phyloP scores from a whole-genome alignment of 2,113 vertebrate species.

The Smithornis capensis region DNA sequence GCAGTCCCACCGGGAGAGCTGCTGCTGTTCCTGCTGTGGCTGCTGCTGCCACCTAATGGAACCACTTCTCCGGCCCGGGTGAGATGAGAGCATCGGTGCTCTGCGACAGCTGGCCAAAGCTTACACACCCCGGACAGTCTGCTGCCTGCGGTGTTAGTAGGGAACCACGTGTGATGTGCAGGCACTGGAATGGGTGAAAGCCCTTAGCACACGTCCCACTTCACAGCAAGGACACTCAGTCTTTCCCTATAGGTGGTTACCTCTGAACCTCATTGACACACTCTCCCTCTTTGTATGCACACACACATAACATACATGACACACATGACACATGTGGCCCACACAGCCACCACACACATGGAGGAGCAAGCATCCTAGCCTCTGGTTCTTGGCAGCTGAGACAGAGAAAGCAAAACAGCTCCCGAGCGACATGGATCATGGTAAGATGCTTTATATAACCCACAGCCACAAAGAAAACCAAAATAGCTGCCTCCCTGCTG shows the following conservation, averaged over 20 bases:
- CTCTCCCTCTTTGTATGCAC: fast-evolving
- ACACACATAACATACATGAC: not conserved
- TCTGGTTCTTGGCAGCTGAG: constrained; percentile 25
- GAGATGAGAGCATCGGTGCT: not conserved
- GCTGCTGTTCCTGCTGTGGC: not conserved
- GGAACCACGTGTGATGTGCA: not conserved
- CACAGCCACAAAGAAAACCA: constrained; percentile 77
- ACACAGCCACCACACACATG: fast-evolving
- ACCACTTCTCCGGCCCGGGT: not conserved
- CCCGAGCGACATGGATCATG: constrained; percentile 70
- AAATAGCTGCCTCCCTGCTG: constrained; percentile 92
- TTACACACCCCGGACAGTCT: not conserved
- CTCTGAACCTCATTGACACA: not conserved
- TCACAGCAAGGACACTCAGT: not conserved
- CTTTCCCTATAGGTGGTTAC: fast-evolving
- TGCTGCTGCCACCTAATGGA: constrained; percentile 45
- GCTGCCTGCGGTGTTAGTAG: not conserved
- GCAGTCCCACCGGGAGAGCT: not conserved
- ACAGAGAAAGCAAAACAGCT: constrained; percentile 25
- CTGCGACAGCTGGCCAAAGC: not conserved
- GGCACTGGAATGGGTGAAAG: fast-evolving
- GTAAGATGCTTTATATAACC: constrained; percentile 81
- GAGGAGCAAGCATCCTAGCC: constrained; percentile 7
- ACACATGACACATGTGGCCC: not conserved
- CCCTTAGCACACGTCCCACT: not conserved